These are phyloP conservation scores for Apis florea DNA, from an alignment of 1,140 invertebrate genomes.

Conservation along the genomic window DNA sequence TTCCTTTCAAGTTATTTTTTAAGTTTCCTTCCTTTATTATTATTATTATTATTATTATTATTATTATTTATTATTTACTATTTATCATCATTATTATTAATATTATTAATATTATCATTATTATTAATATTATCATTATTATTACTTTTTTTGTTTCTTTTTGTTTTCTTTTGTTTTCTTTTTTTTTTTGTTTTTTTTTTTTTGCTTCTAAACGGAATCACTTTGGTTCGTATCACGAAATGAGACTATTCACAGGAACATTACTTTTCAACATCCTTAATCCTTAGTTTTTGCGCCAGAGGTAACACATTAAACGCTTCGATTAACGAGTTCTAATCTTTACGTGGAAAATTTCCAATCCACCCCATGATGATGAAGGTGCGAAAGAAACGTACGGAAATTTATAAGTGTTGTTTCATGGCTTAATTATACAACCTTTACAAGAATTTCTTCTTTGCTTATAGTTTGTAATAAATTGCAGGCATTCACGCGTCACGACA, in stretches of 20 bases:
- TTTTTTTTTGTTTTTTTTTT: not conserved
- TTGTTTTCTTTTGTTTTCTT: not conserved
- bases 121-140: too few species aligned
- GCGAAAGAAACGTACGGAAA: constrained; percentile 41
- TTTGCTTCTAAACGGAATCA: constrained; percentile 41
- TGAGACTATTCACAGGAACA: constrained; percentile 63
- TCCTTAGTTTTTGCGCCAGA: constrained; percentile 14
- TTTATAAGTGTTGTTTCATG: constrained; percentile 16
- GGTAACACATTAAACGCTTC: constrained; percentile 12
- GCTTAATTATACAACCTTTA: constrained; percentile 61
- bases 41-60: too few species aligned
- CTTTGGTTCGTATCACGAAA: constrained; percentile 65
- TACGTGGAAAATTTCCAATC: constrained; percentile 34
- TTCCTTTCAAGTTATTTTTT: constrained; percentile 17
- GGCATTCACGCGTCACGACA: constrained; percentile 69
- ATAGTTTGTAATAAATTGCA: constrained; percentile 63
- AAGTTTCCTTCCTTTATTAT: too few species aligned
- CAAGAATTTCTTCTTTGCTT: constrained; percentile 40
- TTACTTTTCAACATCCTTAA: constrained; percentile 55
- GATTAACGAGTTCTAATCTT: constrained; percentile 34
- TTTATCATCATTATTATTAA: too few species aligned
- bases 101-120: too few species aligned
- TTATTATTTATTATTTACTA: too few species aligned
- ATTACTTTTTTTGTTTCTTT: too few species aligned
- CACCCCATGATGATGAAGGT: constrained; percentile 9